Evolutionary conservation across 2,797 vertebrate genomes (phyloP).

Genomic region (Myoxocephalus aenaeus): DNA sequence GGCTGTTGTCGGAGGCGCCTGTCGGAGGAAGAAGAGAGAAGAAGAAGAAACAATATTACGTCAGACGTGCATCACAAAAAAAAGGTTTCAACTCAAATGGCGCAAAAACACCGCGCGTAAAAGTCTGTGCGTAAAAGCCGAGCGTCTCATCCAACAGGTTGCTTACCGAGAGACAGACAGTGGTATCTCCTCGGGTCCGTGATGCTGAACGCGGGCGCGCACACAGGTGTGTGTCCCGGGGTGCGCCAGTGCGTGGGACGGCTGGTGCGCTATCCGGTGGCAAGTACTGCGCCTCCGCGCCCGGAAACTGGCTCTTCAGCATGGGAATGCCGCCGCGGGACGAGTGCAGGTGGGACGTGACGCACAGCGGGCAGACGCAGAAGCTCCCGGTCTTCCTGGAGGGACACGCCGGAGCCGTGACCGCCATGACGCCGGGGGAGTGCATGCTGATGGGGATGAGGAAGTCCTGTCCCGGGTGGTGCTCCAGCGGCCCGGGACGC

Average conservation of each 20-base stretch:
- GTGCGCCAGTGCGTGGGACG: constrained; percentile 86
- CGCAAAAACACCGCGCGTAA: constrained; percentile 23
- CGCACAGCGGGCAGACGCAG: constrained; percentile 96
- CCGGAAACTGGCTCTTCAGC: constrained; percentile 91
- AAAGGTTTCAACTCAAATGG: not conserved
- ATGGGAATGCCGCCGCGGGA: constrained; percentile 87
- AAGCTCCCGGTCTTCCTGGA: constrained; percentile 94
- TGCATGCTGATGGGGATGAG: constrained; percentile 95
- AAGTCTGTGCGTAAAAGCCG: not conserved
- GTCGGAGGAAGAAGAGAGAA: constrained; percentile 30
- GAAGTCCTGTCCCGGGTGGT: constrained; percentile 91
- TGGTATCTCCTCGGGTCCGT: constrained; percentile 96
- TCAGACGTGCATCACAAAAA: not conserved
- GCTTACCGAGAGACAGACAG: constrained; percentile 95
- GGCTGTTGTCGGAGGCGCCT: constrained; percentile 89
- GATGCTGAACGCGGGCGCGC: constrained; percentile 91
- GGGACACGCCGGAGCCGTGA: constrained; percentile 89
- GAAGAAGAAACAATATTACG: not conserved
- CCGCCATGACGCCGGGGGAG: constrained; percentile 91
- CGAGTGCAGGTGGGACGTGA: constrained; percentile 95
- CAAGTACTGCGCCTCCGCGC: constrained; percentile 91
- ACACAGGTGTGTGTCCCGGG: constrained; percentile 82
- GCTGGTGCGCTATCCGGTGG: constrained; percentile 88
- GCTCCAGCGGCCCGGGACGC: constrained; percentile 87
- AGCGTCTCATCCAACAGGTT: constrained; percentile 31